Base-by-base conservation (phyloP, 2,113 vertebrate genomes). In the Onychostoma macrolepis region DNA sequence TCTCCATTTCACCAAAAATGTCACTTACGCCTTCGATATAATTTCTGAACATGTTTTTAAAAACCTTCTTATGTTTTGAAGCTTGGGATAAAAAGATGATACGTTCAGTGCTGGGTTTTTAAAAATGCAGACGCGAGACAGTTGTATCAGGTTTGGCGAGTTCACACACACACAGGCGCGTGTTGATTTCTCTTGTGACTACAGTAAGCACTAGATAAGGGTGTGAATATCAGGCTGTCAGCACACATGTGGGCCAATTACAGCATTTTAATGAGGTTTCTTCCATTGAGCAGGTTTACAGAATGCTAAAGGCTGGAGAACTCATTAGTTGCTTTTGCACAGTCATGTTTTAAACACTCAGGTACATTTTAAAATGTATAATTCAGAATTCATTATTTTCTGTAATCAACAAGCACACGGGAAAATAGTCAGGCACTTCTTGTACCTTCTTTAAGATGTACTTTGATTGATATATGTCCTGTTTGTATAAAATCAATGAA, bases 211-310 rank as follows among this genome's bases (percentile, higher is more conserved):
- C 58, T 28, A 87, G 74, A 86, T 81, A 78, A 69, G 80, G 76
- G 50, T 69, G 76, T 86, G 88, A 87, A 71, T 61, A n/a, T 69
- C 74, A 81, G 21, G 43, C 33, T 80, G 88, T 90, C 88, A 90
- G 88, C 90, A 89, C 88, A 89, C 86, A 80, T 63, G 86, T 81
- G 75, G 61, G 19, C 87, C 86, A 89, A 90, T 90, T 89, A 87
- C 24, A n/a, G 30, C 30, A 5, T 45, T 48, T 72, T 81, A 88
- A 88, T 86, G 58, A 90, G 72, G 65, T 76, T 81, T 83, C 36
- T 21, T 83, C 63, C 30, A 63, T 61, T 74, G 71, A 56, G 53
- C 7, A 17, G 30, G n/a, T 48, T 43, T 78, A 78, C 56, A 67
- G 61, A 67, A 86, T 30, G 24, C 43, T 85, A 36, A 84, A 56